Percentiles rank a stretch among this genome's conserved stretches.
phyloP scores from a whole-genome alignment of 2,797 vertebrate species.

The Poliocrania exsul region DNA sequence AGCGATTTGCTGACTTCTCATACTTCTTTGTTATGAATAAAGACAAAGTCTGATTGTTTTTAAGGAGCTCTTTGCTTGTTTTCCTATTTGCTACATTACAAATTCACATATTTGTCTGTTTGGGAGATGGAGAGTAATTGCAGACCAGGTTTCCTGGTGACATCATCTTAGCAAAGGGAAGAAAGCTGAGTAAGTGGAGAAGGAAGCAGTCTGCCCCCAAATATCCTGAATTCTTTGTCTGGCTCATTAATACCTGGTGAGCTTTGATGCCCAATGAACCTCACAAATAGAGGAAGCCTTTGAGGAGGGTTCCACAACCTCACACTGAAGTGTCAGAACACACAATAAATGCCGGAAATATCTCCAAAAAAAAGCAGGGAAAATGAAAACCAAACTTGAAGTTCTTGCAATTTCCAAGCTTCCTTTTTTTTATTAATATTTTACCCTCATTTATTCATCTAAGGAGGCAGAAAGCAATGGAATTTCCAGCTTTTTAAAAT shows the following conservation, averaged over 20 bases:
- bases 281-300: constrained; percentile 30
- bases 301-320: constrained; percentile 12
- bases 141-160: neutral
- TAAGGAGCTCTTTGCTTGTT: neutral
- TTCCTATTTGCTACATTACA: neutral
- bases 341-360: neutral
- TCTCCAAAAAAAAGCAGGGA: constrained; percentile 6
- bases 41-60: neutral
- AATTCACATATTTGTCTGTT: neutral
- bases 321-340: constrained; percentile 27
- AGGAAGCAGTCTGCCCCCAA: neutral
- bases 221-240: constrained; percentile 20
- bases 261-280: constrained; percentile 24
- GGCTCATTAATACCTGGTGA: constrained; percentile 12
- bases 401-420: constrained; percentile 40
- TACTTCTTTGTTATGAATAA: neutral
- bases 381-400: neutral
- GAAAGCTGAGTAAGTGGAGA: neutral
- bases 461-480: constrained; percentile 19
- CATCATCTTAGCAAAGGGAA: neutral
- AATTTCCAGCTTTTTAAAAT: constrained; percentile 28
- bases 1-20: neutral
- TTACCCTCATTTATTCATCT: neutral
- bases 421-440: neutral
- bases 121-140: neutral